These are phyloP conservation scores for Periparus ater DNA, from an alignment of 2,797 vertebrate species.

Conservation along the genomic window DNA sequence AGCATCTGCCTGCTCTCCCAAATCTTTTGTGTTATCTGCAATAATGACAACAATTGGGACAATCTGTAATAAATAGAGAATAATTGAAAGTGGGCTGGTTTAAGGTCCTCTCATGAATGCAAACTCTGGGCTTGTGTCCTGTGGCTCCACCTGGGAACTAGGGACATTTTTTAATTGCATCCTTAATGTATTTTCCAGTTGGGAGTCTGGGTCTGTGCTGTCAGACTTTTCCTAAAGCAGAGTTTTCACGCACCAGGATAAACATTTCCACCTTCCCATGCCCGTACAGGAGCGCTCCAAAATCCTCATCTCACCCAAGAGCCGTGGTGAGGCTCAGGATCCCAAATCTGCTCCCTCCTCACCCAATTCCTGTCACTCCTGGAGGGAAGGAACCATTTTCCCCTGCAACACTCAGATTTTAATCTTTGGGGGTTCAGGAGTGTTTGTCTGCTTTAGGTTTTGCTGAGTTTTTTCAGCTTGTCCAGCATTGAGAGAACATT, in stretches of 20 bases:
- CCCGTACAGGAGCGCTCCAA: not conserved
- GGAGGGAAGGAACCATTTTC: not conserved
- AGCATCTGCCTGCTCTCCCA: not conserved
- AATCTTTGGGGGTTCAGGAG: not conserved
- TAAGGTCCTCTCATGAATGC: not conserved
- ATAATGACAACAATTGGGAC: not conserved
- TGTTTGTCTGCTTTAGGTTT: not conserved
- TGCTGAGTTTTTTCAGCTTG: not conserved
- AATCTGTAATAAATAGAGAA: not conserved
- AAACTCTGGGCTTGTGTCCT: not conserved
- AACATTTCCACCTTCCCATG: not conserved
- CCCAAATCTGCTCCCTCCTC: not conserved
- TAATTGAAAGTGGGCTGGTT: not conserved
- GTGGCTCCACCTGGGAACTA: not conserved
- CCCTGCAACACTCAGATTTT: not conserved
- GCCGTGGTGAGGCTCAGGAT: rapidly evolving
- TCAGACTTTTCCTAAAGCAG: not conserved
- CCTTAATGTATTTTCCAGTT: not conserved
- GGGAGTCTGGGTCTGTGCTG: not conserved
- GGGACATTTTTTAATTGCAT: not conserved
- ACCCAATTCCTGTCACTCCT: not conserved
- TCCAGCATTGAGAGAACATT: not conserved
- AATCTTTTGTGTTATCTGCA: not conserved
- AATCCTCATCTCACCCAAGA: not conserved
- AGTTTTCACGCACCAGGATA: not conserved